phyloP scores from a whole-genome alignment of 2,797 vertebrate species.

The Peromyscus melanophrys region DNA sequence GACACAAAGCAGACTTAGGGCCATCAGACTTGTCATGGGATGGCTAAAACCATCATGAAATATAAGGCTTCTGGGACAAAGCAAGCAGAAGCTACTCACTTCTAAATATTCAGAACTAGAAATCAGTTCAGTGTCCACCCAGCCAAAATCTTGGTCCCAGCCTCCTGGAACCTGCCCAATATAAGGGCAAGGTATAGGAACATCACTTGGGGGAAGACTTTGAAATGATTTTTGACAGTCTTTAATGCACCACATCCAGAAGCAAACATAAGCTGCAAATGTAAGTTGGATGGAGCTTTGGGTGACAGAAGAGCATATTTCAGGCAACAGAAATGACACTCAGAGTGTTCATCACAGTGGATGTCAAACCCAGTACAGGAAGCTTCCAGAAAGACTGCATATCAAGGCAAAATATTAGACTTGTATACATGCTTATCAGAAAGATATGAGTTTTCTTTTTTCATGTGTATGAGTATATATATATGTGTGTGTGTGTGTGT shows the following conservation, averaged over 20 bases:
- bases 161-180: neutral
- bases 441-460: neutral
- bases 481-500: no score
- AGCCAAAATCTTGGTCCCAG: neutral
- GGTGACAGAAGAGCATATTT: neutral
- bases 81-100: neutral
- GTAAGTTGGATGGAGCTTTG: neutral
- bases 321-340: neutral
- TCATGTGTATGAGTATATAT: neutral
- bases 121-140: neutral
- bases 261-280: neutral
- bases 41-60: neutral
- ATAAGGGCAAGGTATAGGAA: neutral
- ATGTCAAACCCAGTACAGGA: neutral
- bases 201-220: neutral
- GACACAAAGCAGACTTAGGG: neutral
- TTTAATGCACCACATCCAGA: neutral
- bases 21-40: neutral
- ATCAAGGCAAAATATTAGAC: neutral
- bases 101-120: neutral
- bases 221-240: neutral
- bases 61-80: neutral
- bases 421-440: neutral
- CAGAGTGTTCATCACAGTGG: neutral
- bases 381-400: accelerated